Conservation (phyloP, 2,797 vertebrate species). For the Triplophysa yarkandensis region DNA sequence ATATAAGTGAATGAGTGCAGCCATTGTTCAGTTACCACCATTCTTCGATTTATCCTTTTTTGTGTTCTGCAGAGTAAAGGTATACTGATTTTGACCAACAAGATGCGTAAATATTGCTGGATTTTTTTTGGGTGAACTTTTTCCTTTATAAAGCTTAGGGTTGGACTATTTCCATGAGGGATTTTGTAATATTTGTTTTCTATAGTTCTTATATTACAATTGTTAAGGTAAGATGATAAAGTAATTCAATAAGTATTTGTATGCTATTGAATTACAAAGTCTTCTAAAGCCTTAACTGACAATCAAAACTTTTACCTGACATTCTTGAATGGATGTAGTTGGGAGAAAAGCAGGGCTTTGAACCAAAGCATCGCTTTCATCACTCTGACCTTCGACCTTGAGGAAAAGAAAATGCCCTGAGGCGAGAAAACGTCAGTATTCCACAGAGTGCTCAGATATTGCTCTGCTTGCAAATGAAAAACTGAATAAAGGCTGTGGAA, state of each 20-base stretch:
- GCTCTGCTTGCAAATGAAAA: background rate
- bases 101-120: too few species aligned
- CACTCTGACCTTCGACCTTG: conserved; percentile 68
- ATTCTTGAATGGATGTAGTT: conserved; percentile 68
- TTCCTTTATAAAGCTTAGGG: too few species aligned
- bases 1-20: too few species aligned
- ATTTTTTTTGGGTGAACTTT: too few species aligned
- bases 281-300: background rate
- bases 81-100: too few species aligned
- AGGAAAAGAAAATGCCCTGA: conserved; percentile 85
- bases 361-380: conserved; percentile 66
- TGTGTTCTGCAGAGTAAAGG: too few species aligned
- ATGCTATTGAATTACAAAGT: background rate
- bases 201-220: too few species aligned
- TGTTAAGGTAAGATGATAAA: too few species aligned
- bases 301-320: conserved; percentile 74
- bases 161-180: too few species aligned
- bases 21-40: too few species aligned
- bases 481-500: background rate
- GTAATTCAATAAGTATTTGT: background rate
- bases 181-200: too few species aligned
- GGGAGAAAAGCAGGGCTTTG: conserved; percentile 76
- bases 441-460: conserved; percentile 31
- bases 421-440: conserved; percentile 51
- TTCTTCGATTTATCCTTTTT: too few species aligned